Evolutionary conservation across 2,888 invertebrate genomes (phyloP), one percentile per base, ranked within the genome.

Genomic region (Cacoxenus indagator): DNA sequence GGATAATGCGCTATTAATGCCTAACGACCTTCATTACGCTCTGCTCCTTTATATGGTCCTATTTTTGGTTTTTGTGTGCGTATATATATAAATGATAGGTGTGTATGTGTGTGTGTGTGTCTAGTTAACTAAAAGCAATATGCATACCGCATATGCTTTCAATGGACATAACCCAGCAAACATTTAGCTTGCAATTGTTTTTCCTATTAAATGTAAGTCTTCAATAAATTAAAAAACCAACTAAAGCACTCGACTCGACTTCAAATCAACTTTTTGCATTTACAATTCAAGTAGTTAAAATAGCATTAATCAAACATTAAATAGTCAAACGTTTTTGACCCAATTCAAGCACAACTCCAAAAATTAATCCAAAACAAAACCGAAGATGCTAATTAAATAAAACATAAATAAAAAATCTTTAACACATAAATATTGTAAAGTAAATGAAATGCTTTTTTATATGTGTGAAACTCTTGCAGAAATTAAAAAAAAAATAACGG

Each of bases 341-440:
- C 19, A 54, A 54, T 14, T 19, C 0, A 73, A 66, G 70, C 70
- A 69, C 55, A 74, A 67, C 67, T 75, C 73, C 77, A 70, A 74
- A 81, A 82, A 80, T 82, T 83, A 80, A 78, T 82, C 79, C 84
- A 80, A 81, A 82, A 64, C 71, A 75, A 70, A 83, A 83, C 81
- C 79, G 81, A 83, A 83, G 79, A 80, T 73, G 79, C 84, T 80
- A 83, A 71, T 26, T 70, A 71, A 37, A 8, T 8, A 31, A 59
- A n/a, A 59, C 27, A 24, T 22, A 37, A 26, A 65, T 37, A 43
- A 17, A 43, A 46, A 64, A 31, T 59, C 64, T 65, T 37, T 71
- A 71, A 69, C 57, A 57, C 67, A 19, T 14, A 22, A 9, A 51
- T n/a, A 1, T 22, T 51, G 17, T n/a, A 51, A 8, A 22, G n/a